Evolutionary conservation across 1,140 invertebrate genomes (phyloP).

Genomic region (Magallana ariakensis): DNA sequence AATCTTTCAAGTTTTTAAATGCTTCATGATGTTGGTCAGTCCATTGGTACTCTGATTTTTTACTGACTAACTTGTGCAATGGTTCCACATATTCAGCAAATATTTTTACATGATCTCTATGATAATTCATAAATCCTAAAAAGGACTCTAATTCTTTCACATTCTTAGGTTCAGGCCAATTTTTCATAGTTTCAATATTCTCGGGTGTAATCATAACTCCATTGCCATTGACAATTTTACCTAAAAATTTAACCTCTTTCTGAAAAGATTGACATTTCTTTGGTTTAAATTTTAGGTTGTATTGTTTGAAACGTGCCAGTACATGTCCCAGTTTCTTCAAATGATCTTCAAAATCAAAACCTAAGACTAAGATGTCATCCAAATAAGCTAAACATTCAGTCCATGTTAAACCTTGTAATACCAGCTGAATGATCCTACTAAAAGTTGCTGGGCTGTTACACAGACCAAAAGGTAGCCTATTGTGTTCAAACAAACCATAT

Average conservation of each 20-base stretch:
- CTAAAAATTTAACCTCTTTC: too few relatives aligned
- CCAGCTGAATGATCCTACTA: conserved; percentile 57
- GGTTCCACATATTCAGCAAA: conserved; percentile 40
- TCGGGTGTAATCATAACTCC: too few relatives aligned
- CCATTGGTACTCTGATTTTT: background rate
- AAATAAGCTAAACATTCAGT: conserved; percentile 49
- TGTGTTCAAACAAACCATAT: too few relatives aligned
- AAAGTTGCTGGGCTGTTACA: conserved; percentile 57
- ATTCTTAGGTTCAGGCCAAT: conserved; percentile 10
- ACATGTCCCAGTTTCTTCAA: conserved; percentile 5
- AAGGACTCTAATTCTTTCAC: conserved; percentile 41
- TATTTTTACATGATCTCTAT: conserved; percentile 35
- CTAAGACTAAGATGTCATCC: conserved; percentile 45
- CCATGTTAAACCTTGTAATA: conserved; percentile 46
- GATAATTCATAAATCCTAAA: conserved; percentile 47
- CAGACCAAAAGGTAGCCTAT: conserved; percentile 60
- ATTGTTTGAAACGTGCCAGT: background rate
- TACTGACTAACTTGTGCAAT: conserved; percentile 29
- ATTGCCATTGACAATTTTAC: too few relatives aligned
- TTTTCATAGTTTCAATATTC: background rate
- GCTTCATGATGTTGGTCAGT: background rate
- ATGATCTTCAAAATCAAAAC: conserved; percentile 48
- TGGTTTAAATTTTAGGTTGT: too few relatives aligned
- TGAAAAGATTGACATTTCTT: too few relatives aligned
- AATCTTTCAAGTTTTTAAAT: background rate